These are phyloP conservation scores for Pterobdella sp. DNA, from an alignment of 2,888 invertebrate species.

Conservation along the genomic window DNA sequence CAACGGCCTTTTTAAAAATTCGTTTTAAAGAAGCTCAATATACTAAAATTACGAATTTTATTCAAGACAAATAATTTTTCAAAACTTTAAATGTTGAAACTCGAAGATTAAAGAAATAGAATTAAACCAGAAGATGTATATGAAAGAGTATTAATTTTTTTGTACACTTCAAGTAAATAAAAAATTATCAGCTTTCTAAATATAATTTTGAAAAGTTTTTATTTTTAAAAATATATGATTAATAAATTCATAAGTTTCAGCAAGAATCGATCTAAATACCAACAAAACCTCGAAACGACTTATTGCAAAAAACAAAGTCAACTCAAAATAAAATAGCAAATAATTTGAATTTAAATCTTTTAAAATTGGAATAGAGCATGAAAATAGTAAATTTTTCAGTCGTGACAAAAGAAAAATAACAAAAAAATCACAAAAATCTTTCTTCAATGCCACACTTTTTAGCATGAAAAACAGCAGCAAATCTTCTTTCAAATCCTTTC, in stretches of 20 bases:
- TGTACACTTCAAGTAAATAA: not conserved
- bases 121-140: not conserved
- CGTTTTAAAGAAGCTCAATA: not conserved
- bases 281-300: not conserved
- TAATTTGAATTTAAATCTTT: not conserved
- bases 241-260: not conserved
- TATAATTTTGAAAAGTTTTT: not conserved
- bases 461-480: not conserved
- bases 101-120: not conserved
- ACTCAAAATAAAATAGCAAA: not conserved
- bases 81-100: not conserved
- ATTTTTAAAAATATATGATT: not conserved
- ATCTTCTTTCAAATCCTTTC: not conserved
- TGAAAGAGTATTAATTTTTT: not conserved
- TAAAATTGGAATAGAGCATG: not conserved
- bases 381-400: conserved; percentile 5
- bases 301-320: not conserved
- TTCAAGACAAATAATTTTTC: not conserved
- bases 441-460: not conserved
- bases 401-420: conserved; percentile 4
- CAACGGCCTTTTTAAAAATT: not conserved
- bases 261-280: not conserved
- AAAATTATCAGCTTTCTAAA: conserved; percentile 2
- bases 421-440: not conserved
- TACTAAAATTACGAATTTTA: not conserved